Evolutionary conservation across 2,797 vertebrate genomes (phyloP).

Genomic region (Graptemys geographica): DNA sequence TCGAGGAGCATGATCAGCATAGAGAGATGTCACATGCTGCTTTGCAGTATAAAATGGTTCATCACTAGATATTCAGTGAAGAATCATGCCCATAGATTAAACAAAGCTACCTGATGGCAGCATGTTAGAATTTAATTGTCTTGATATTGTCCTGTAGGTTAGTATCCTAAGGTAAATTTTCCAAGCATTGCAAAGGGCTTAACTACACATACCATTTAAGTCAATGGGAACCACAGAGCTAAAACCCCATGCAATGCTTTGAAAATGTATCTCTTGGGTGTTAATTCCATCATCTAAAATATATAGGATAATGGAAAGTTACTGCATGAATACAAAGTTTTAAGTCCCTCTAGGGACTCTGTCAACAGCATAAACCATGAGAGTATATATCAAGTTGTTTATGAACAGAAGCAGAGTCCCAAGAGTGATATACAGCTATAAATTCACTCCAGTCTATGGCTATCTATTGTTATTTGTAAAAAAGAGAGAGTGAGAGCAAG

Average conservation of each 20-base stretch:
- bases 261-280: constrained; percentile 64
- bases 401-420: constrained; percentile 70
- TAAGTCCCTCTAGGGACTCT: constrained; percentile 62
- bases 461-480: constrained; percentile 73
- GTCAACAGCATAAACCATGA: constrained; percentile 62
- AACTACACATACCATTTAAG: constrained; percentile 41
- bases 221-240: constrained; percentile 37
- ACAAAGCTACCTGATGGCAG: constrained; percentile 27
- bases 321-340: constrained; percentile 64
- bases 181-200: constrained; percentile 45
- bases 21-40: background rate
- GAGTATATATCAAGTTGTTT: constrained; percentile 71
- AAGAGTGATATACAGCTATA: constrained; percentile 64
- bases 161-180: constrained; percentile 48
- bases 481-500: constrained; percentile 25
- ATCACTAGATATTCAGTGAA: background rate
- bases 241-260: constrained; percentile 58
- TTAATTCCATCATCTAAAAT: constrained; percentile 73
- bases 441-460: constrained; percentile 65
- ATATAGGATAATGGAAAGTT: constrained; percentile 69
- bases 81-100: constrained; percentile 23
- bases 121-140: constrained; percentile 35
- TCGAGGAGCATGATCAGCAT: background rate
- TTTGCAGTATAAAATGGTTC: background rate
- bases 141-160: background rate